Conservation (phyloP, 2,888 invertebrate species). For the Dasysyrphus albostriatus region DNA sequence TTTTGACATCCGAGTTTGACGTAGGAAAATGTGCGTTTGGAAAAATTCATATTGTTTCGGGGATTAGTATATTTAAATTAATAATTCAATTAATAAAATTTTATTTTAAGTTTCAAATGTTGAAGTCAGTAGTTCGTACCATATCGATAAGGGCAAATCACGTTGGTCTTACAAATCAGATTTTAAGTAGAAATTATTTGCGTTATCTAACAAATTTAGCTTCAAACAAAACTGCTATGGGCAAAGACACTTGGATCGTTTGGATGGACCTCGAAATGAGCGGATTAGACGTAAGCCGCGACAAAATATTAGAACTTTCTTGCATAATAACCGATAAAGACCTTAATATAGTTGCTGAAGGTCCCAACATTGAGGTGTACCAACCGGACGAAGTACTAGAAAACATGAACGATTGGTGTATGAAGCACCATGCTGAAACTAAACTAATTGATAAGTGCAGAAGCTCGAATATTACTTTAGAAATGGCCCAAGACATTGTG, state of each 20-base stretch:
- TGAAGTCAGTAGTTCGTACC: neutral
- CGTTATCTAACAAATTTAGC: neutral
- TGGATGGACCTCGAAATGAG: slow-evolving; percentile 96
- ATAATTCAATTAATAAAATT: slow-evolving; percentile 7
- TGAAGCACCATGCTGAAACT: slow-evolving; percentile 91
- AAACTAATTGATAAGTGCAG: slow-evolving; percentile 91
- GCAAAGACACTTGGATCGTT: slow-evolving; percentile 84
- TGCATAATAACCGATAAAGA: slow-evolving; percentile 94
- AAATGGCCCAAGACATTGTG: slow-evolving; percentile 89
- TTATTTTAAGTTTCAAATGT: neutral
- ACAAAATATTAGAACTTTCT: slow-evolving; percentile 94
- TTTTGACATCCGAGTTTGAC: too few relatives aligned
- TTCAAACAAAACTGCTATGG: slow-evolving; percentile 10
- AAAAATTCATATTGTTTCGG: too few relatives aligned
- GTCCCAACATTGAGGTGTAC: slow-evolving; percentile 91
- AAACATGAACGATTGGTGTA: slow-evolving; percentile 94
- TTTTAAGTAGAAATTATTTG: neutral
- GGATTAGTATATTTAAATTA: too few relatives aligned
- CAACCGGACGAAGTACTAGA: slow-evolving; percentile 89
- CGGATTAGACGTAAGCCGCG: slow-evolving; percentile 90
- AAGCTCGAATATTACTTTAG: slow-evolving; percentile 87
- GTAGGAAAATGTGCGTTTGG: too few relatives aligned
- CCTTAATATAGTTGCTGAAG: slow-evolving; percentile 90
- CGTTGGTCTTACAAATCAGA: neutral
- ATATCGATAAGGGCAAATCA: neutral